These are phyloP conservation scores for Plectrocnemia conspersa DNA, from an alignment of 1,140 invertebrate species.

Conservation along the genomic window DNA sequence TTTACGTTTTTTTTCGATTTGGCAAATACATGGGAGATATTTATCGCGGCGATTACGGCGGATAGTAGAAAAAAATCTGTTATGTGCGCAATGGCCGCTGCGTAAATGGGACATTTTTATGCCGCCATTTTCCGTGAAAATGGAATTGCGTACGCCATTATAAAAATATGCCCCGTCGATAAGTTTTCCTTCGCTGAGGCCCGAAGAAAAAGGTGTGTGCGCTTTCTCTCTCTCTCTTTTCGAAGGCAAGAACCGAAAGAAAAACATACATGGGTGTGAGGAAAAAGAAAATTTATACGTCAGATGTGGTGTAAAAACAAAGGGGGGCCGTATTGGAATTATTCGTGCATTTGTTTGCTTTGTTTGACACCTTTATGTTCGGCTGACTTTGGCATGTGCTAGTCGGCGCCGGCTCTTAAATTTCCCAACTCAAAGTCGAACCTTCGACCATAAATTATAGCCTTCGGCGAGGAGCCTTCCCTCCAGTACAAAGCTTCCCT, in stretches of 20 bases:
- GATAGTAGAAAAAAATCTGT: too few species aligned
- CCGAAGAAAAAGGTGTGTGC: background rate
- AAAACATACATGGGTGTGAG: too few species aligned
- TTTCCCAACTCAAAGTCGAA: conserved; percentile 30
- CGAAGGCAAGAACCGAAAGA: too few species aligned
- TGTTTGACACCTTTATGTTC: conserved; percentile 29
- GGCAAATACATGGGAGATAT: too few species aligned
- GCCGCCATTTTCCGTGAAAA: background rate
- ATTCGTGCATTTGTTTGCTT: conserved; percentile 27
- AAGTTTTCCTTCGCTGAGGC: background rate
- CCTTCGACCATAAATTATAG: conserved; percentile 30
- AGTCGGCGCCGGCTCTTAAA: conserved; percentile 21
- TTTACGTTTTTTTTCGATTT: too few species aligned
- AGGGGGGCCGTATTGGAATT: conserved; percentile 19
- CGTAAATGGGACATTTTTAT: conserved; percentile 18
- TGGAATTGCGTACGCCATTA: conserved; percentile 15
- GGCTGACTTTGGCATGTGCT: conserved; percentile 30
- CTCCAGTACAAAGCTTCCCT: too few species aligned
- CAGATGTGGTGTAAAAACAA: conserved; percentile 7
- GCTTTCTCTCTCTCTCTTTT: too few species aligned
- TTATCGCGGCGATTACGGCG: too few species aligned
- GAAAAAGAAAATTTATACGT: conserved; percentile 23
- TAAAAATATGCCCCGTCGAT: conserved; percentile 10
- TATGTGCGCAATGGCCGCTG: too few species aligned
- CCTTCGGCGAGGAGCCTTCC: too few species aligned